A percentile compares a stretch with the other conserved stretches of the same genome.
phyloP scores from a whole-genome alignment of 1,140 invertebrate genomes.

The Drosophila erecta region DNA sequence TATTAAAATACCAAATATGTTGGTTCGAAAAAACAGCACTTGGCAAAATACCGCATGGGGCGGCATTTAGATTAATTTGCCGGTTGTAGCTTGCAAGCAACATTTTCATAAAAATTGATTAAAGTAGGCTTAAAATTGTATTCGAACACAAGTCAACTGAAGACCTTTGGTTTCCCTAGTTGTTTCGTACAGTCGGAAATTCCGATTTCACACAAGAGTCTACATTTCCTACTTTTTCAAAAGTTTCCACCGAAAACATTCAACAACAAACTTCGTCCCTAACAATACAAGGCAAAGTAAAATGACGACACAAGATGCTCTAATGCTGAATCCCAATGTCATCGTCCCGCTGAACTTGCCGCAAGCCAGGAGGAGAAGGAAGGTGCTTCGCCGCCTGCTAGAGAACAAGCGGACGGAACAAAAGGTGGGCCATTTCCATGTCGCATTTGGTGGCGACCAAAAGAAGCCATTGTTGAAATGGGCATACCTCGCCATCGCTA shows the following conservation, averaged over 20 bases:
- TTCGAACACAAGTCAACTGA: no score
- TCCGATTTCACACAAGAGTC: neutral
- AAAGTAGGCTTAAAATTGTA: neutral
- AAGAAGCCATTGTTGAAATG: neutral
- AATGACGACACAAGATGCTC: neutral
- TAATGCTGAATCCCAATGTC: neutral
- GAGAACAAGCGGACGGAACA: no score
- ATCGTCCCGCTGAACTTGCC: neutral
- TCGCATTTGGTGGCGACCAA: no score
- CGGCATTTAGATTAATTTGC: neutral
- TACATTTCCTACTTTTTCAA: neutral
- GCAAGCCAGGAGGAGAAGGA: neutral
- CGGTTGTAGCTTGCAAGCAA: neutral
- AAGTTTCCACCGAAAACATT: neutral
- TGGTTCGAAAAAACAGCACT: no score
- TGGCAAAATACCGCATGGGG: neutral
- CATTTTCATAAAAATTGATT: neutral
- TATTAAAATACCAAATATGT: no score
- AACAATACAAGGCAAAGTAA: neutral
- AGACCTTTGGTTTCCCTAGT: neutral
- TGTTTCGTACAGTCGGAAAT: neutral
- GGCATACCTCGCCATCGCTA: neutral
- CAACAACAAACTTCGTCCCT: no score
- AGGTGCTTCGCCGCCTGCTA: no score
- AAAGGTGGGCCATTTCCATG: no score